Evolutionary conservation across 2,797 vertebrate genomes (phyloP), one percentile per base, ranked within the genome.

Genomic region (Macropus fuliginosus): DNA sequence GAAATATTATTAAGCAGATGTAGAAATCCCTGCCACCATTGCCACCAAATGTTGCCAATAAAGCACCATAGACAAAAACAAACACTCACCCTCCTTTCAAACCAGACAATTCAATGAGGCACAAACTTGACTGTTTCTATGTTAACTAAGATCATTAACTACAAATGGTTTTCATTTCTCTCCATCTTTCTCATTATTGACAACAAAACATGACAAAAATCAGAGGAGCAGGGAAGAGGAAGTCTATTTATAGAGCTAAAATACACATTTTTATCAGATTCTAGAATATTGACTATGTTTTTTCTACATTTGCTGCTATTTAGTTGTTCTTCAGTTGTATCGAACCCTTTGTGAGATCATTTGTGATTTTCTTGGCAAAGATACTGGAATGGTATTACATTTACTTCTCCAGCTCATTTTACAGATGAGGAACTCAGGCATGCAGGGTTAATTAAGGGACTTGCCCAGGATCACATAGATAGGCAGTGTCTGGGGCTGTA

Each of bases 91-190:
- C 5, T 90, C 11, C n/a, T 21, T 89, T 92, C 27, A 57, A 87
- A 6, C 55, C n/a, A 56, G 56, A 93, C 56, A 96, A 95, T 16
- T 95, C n/a, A 91, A 54, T 91, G 55, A 96, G 13, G 31, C 93
- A 96, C 91, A 55, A 89, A 62, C 2, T 31, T 94, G 9, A 91
- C 27, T 91, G 62, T 96, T 95, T 93, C 29, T 56, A 40, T 89
- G 27, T 96, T 90, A 95, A n/a, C 56, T 92, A 56, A 96, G 52
- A 95, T 40, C 50, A 57, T 93, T 93, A 95, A 92, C 21, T 29
- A 93, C 1, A 14, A 92, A 62, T n/a, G 91, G 34, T 13, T 94
- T 91, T 92, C 8, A 29, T 93, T 90, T 66, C 21, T 95, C 95
- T 81, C 27, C 11, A 29, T 54, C 5, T 18, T 94, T 81, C 34